A percentile compares a stretch with the other conserved stretches of the same genome.
Conservation (phyloP, 2,888 invertebrate species). For the Polydrusus tereticollis region DNA sequence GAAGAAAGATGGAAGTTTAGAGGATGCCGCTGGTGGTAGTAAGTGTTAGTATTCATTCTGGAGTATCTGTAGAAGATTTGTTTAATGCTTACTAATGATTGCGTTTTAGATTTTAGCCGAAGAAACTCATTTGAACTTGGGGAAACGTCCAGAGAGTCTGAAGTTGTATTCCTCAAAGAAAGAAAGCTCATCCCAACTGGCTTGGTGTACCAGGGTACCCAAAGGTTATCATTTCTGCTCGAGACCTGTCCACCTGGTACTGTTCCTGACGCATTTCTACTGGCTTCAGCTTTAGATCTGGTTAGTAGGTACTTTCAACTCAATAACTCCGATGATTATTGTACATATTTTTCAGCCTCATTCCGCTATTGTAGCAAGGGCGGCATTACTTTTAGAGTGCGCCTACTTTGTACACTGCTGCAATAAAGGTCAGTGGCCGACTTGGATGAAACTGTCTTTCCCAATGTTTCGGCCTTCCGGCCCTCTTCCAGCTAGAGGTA, state of each 20-base stretch:
- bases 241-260: conserved; percentile 97
- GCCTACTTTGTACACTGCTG: conserved; percentile 97
- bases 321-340: background rate
- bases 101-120: conserved; percentile 75
- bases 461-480: conserved; percentile 82
- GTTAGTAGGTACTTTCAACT: conserved; percentile 67
- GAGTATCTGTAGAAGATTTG: background rate
- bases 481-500: conserved; percentile 70
- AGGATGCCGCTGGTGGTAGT: conserved; percentile 86
- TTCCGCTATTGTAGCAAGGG: conserved; percentile 93
- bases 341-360: conserved; percentile 77
- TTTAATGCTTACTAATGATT: background rate
- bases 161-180: conserved; percentile 90
- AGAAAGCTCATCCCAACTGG: conserved; percentile 84
- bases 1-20: conserved; percentile 89
- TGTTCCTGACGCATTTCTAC: conserved; percentile 95
- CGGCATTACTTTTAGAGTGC: conserved; percentile 93
- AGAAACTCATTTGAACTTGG: conserved; percentile 87
- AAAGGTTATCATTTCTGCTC: conserved; percentile 90
- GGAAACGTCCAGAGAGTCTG: conserved; percentile 85
- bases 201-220: conserved; percentile 88
- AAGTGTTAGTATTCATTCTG: conserved; percentile 61
- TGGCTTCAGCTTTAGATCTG: conserved; percentile 94
- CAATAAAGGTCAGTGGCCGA: conserved; percentile 97
- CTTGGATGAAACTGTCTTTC: conserved; percentile 94